Evolutionary conservation across 2,888 invertebrate species (phyloP).

Genomic region (Gibbula magus): DNA sequence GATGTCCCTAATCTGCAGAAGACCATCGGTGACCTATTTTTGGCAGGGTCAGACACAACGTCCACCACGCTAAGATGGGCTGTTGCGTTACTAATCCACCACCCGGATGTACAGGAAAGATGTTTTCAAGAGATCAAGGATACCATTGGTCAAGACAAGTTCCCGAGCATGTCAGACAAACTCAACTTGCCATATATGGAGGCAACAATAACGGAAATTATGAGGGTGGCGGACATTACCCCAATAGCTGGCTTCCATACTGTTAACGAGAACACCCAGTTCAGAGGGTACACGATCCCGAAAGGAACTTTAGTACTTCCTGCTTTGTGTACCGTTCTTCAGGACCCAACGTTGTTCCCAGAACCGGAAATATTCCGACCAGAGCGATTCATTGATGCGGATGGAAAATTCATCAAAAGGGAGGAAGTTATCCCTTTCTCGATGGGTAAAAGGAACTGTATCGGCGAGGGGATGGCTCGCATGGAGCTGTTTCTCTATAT

Average conservation of each 20-base stretch:
- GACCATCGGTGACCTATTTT: conserved; percentile 51
- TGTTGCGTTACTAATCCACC: conserved; percentile 85
- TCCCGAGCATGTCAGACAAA: conserved; percentile 47
- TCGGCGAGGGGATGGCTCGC: not conserved
- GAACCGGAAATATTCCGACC: conserved; percentile 56
- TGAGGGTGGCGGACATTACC: conserved; percentile 55
- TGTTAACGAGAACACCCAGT: conserved; percentile 48
- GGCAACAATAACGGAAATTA: conserved; percentile 62
- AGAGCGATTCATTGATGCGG: conserved; percentile 51
- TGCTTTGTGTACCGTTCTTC: conserved; percentile 54
- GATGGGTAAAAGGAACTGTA: conserved; percentile 27
- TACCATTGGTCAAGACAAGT: conserved; percentile 67
- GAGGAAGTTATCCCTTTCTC: conserved; percentile 43
- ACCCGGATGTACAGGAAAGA: conserved; percentile 79
- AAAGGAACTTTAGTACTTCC: conserved; percentile 47
- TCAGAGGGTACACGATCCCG: conserved; percentile 63
- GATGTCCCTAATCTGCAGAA: conserved; percentile 30
- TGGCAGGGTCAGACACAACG: conserved; percentile 80
- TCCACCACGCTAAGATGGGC: conserved; percentile 91
- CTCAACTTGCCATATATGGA: conserved; percentile 52
- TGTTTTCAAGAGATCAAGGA: conserved; percentile 49
- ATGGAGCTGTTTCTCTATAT: conserved; percentile 18
- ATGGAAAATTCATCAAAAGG: conserved; percentile 30
- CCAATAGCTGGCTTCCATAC: conserved; percentile 53
- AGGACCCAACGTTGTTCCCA: conserved; percentile 48